Base-by-base conservation (phyloP, 2,888 invertebrate species). In the Aphodius sticticus region DNA sequence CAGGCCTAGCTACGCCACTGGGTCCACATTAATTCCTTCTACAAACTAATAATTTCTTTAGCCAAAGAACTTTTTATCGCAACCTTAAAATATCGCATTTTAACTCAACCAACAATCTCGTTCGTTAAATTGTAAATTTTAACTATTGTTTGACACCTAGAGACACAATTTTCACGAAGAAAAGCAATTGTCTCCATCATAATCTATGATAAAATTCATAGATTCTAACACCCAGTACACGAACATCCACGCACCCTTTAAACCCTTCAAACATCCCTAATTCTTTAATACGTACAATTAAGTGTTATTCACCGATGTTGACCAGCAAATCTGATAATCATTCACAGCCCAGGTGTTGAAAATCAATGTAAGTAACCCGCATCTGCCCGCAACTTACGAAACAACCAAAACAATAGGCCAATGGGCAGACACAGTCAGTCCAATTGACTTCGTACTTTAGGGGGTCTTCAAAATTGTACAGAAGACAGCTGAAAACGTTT, bases 271-370 rank as follows among this genome's bases (percentile, higher is more conserved):
- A 9, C 53, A 53, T 9, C 12, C 12, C 53, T 53, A 53, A 53
- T 53, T 12, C 9, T 53, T 53, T 53, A 53, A 53, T 53, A 9
- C 53, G 6, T 53, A 53, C 4, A 53, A 53, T 53, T 53, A 53
- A 53, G 53, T 53, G 53, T 2, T 53, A 53, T 53, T 53, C 53
- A 5, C 53, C 53, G 53, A 5, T 53, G 53, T 53, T 53, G 53
- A 5, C 9, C 53, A 9, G 53, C 53, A 53, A 53, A 53, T 53
- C 53, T 53, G 53, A 53, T 53, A 53, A 53, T 53, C 53, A 53
- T 53, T 5, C 53, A 71, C 71, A 14, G n/a, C 37, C 74, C 74
- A 74, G 74, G 74, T 74, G 74, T 74, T 35, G 37, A 74, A 26
- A 74, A 74, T 36, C 74, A n/a, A 36, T 26, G 26, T 26, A 74